Conservation (phyloP, 2,113 vertebrate species). For the Stegastes partitus region DNA sequence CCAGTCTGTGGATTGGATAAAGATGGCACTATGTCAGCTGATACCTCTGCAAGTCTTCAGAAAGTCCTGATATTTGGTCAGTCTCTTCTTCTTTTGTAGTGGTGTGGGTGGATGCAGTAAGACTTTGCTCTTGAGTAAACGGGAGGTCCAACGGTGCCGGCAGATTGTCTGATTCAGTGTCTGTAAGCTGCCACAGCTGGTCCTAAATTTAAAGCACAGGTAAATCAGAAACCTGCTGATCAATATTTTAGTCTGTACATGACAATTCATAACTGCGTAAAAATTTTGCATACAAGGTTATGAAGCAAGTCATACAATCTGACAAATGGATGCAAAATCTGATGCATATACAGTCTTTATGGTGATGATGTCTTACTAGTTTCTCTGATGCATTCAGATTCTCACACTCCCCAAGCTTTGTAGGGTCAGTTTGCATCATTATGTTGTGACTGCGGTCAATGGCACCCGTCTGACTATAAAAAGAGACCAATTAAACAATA, state of each 20-base stretch:
- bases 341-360: not conserved
- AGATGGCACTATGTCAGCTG: not conserved
- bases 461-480: conserved; percentile 78
- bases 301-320: no score
- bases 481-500: not conserved
- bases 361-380: conserved; percentile 51
- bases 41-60: conserved; percentile 71
- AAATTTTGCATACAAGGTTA: no score
- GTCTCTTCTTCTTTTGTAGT: conserved; percentile 29
- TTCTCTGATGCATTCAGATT: conserved; percentile 51
- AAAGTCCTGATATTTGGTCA: conserved; percentile 29
- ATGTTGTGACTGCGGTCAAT: conserved; percentile 79
- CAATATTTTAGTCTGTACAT: not conserved
- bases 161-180: conserved; percentile 35
- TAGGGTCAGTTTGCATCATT: conserved; percentile 81
- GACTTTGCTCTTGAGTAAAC: conserved; percentile 46
- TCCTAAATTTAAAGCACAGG: conserved; percentile 53
- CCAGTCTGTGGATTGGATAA: not conserved
- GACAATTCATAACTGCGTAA: not conserved
- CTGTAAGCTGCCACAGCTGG: conserved; percentile 67
- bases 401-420: conserved; percentile 37
- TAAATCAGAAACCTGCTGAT: not conserved
- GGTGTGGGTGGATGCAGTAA: conserved; percentile 33
- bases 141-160: conserved; percentile 60
- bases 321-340: not conserved